These are phyloP conservation scores for Cotesia glomerata DNA, from an alignment of 1,140 invertebrate species.

Conservation along the genomic window DNA sequence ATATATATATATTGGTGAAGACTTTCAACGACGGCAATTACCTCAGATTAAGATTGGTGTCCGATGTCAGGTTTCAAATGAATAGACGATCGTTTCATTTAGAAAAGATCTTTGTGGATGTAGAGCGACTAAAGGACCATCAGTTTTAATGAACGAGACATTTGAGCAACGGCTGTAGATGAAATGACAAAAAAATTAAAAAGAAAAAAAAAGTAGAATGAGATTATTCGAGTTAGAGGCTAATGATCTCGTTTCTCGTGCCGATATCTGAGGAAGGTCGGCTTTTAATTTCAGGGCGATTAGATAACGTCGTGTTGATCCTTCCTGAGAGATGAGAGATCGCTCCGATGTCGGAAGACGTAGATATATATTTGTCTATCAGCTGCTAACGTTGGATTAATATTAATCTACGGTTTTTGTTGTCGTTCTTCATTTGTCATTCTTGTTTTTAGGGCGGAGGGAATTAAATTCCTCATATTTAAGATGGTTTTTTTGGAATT, in stretches of 20 bases:
- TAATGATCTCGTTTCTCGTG: conserved; percentile 25
- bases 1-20: too few species aligned
- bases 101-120: not conserved
- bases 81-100: too few species aligned
- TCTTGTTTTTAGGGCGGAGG: not conserved
- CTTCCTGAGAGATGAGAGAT: not conserved
- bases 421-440: not conserved
- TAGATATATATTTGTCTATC: not conserved
- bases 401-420: not conserved
- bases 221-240: not conserved
- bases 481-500: too few species aligned
- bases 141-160: conserved; percentile 6
- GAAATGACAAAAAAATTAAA: not conserved
- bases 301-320: conserved; percentile 8
- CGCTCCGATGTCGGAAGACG: not conserved
- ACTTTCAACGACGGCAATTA: too few species aligned
- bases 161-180: not conserved
- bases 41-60: too few species aligned
- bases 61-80: too few species aligned
- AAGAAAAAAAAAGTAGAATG: not conserved
- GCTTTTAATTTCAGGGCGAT: not conserved
- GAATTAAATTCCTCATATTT: not conserved
- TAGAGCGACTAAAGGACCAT: not conserved
- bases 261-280: not conserved
- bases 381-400: not conserved